These are phyloP conservation scores for Myiotriccus ornatus DNA, from an alignment of 2,797 vertebrate species.

Conservation along the genomic window DNA sequence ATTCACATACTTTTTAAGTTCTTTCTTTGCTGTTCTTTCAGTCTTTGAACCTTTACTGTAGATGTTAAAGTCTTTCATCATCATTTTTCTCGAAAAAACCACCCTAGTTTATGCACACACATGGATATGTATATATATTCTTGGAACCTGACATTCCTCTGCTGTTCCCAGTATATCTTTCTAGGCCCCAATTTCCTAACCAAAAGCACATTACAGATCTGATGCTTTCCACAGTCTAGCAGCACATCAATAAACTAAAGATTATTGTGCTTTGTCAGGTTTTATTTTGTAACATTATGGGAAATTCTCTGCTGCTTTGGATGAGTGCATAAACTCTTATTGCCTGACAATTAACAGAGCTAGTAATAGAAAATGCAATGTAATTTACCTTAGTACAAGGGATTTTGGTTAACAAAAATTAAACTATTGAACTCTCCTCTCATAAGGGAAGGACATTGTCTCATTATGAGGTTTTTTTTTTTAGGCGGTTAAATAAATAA, in stretches of 20 bases:
- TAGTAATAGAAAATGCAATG: conserved; percentile 85
- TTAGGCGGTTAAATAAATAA: conserved; percentile 66
- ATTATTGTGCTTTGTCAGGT: conserved; percentile 88
- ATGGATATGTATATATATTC: neutral
- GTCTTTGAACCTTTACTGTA: conserved; percentile 12
- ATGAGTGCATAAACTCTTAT: conserved; percentile 86
- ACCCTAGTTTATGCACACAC: conserved; percentile 15
- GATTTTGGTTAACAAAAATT: conserved; percentile 86
- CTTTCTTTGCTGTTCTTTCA: conserved; percentile 14
- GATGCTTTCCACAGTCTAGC: conserved; percentile 76
- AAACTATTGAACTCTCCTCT: conserved; percentile 86
- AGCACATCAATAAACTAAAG: conserved; percentile 84
- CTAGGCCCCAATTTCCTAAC: conserved; percentile 77
- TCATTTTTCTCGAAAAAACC: conserved; percentile 27
- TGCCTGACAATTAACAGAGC: conserved; percentile 86
- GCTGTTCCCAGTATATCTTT: conserved; percentile 71
- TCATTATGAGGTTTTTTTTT: conserved; percentile 71
- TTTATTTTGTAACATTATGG: conserved; percentile 86
- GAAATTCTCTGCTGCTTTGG: conserved; percentile 83
- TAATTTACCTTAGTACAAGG: conserved; percentile 85
- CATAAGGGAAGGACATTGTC: conserved; percentile 73
- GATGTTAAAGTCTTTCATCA: conserved; percentile 50
- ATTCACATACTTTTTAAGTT: neutral
- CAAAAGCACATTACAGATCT: conserved; percentile 79
- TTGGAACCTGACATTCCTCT: conserved; percentile 55